Base-by-base conservation (phyloP, 92 coral and sea anemone species). In the Desmophyllum pertusum region DNA sequence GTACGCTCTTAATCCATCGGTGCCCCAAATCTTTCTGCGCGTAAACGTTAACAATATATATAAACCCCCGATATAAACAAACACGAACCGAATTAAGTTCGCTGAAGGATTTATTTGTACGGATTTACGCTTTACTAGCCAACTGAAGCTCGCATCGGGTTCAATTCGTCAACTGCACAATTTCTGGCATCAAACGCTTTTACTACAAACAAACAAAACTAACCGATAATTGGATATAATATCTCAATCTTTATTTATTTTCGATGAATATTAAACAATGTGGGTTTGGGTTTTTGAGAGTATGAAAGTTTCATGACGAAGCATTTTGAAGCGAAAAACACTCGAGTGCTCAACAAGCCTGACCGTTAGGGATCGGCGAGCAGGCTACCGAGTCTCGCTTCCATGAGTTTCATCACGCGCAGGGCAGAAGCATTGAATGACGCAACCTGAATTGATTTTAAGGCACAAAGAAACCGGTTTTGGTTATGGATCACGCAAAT, bases 41-140 rank as follows among this genome's bases (percentile, higher is more conserved):
- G 76, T 30, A 68, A 48, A 48, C 46, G 6, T 15, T 80, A 48
- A 50, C 84, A 69, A 51, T 80, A 80, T 80, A 48, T 69, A 52
- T 78, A 64, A 63, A 50, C 30, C 67, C 84, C 40, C 50, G 8
- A 19, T 68, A 80, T 80, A 80, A 80, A 80, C 84, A 80, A 80
- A 67, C 84, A 80, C 31, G 66, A 51, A 48, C 66, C 48, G 84
- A 67, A 50, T 80, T 69, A 80, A 80, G 57, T 76, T 8, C 39
- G 65, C 76, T 48, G 66, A 67, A 36, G 76, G 76, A 80, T 80
- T 55, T 80, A 68, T 80, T 80, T 80, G 84, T 80, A 52, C 76
- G 84, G 84, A 80, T 80, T 80, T 52, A 80, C 84, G 84, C 84
- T 80, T 80, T 36, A 31, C 76, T 80, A 80, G 66, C 43, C 63